Evolutionary conservation across 2,113 vertebrate genomes (phyloP), one percentile per base, ranked within the genome.

Genomic region (Aphyosemion australe): DNA sequence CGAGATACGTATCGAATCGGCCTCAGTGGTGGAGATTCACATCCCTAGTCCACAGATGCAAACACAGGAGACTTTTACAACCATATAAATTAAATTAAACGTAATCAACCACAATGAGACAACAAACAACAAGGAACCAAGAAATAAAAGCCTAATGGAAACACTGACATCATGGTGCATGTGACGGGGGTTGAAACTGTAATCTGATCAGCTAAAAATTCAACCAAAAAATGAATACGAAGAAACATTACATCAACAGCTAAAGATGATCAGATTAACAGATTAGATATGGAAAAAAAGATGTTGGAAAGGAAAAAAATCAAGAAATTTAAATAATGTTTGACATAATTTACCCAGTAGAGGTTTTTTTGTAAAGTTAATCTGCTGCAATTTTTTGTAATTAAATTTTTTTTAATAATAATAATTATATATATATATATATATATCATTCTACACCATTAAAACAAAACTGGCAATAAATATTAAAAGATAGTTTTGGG

Each of bases 131-230:
- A 59, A 15, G 21, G n/a, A 58, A 19, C 9, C 16, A n/a, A 39
- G 42, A 51, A 20, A 12, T 12, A 12, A 16, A 19, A 15, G 7
- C 15, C 55, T 49, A 11, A 41, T 51, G 52, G 52, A 77, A 84
- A 74, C 16, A 61, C 15, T 49, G 49, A 84, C 5, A 42, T 81
- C 72, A 83, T 18, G 14, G 13, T 16, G 11, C 48, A 50, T 41
- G 14, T 45, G 49, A 64, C 2, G 49, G 41, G 13, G 1, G 62
- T 37, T 51, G 6, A 61, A 26, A 4, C 6, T 10, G 49, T 16
- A 48, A 63, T n/a, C n/a, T n/a, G n/a, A n/a, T 14, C 12, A 54
- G 0, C 12, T 37, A 61, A 46, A 37, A 18, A 45, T 56, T 14
- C 16, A 32, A 31, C 34, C 16, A 56, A 20, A 12, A 34, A 42